Percentiles rank a stretch among this genome's conserved stretches.
Evolutionary conservation across 1,140 invertebrate genomes (phyloP).

Genomic region (Matsumurasca onukii): DNA sequence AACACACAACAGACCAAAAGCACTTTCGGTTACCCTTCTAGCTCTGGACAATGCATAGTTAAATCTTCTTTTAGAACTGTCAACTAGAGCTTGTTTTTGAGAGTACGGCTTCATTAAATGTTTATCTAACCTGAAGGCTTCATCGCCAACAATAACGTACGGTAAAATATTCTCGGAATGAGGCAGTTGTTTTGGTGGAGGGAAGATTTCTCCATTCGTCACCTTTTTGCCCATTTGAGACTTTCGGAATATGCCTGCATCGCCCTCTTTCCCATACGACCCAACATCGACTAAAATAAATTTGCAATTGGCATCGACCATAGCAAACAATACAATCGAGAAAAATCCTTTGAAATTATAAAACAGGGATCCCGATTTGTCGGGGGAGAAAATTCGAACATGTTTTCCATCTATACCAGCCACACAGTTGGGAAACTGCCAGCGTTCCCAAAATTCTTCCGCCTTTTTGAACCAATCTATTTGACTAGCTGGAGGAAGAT

Average conservation of each 20-base stretch:
- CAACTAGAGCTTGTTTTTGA: conserved; percentile 36
- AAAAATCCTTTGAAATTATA: conserved; percentile 50
- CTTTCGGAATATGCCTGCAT: conserved; percentile 42
- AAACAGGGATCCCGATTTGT: conserved; percentile 45
- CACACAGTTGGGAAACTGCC: conserved; percentile 47
- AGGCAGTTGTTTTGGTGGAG: conserved; percentile 36
- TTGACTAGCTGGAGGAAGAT: conserved; percentile 22
- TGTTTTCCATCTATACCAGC: conserved; percentile 49
- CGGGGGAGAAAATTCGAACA: conserved; percentile 48
- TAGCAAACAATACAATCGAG: conserved; percentile 49
- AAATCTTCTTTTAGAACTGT: conserved; percentile 38
- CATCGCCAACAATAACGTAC: conserved; percentile 45
- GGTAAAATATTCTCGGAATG: conserved; percentile 38
- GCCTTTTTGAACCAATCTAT: conserved; percentile 25
- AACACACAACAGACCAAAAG: conserved; percentile 40
- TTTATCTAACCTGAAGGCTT: conserved; percentile 44
- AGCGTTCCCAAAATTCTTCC: conserved; percentile 32
- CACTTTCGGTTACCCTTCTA: conserved; percentile 40
- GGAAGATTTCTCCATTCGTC: conserved; percentile 36
- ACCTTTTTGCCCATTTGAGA: conserved; percentile 36
- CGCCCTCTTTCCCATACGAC: conserved; percentile 45
- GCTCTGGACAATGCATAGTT: conserved; percentile 43
- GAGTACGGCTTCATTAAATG: conserved; percentile 46
- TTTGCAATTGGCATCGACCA: conserved; percentile 49
- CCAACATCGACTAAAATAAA: conserved; percentile 51